Evolutionary conservation across 2,113 vertebrate species (phyloP), one percentile per base, ranked within the genome.

Genomic region (Eulacestoma nigropectus): DNA sequence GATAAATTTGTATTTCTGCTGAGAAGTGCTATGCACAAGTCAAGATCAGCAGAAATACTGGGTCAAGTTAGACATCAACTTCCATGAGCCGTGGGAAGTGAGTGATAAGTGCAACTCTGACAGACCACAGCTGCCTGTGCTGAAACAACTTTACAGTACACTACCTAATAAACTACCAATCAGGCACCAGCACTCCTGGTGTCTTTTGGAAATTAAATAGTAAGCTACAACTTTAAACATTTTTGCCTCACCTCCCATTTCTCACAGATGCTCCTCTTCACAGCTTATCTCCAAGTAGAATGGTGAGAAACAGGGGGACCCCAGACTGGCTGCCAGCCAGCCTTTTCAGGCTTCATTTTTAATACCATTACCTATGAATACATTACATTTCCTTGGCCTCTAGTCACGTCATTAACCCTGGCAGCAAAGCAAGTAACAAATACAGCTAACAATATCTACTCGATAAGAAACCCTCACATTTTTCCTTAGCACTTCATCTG

Each of bases 261-360:
- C 46, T 65, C 86, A 78, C 80, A 94, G 93, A 93, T 85, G 75
- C 84, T 91, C 53, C 27, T 89, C 92, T 94, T 91, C 89, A 73
- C 84, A 96, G 87, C 75, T 94, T 79, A 57, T 65, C 82, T 89
- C 78, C 39, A 55, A 62, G 60, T 56, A 19, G 30, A 94, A 56
- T 8, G 1, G 76, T 52, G 85, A 94, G 79, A 77, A 93, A 89
- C 0, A 1, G 46, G 72, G 63, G 73, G 80, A 69, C 56, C 50
- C 77, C 72, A 63, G 44, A 5, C 56, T 69, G 87, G 63, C 79
- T 75, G 62, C 72, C 64, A 75, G 83, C 47, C 93, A 70, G 42
- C 25, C 29, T 86, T 67, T 42, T 39, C 80, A 86, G 47, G 49
- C 37, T 82, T 67, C 57, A 27, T 57, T 92, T 88, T 91, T 84